These are phyloP conservation scores for Pyrrhosoma nymphula DNA, from an alignment of 2,888 invertebrate genomes.

Conservation along the genomic window DNA sequence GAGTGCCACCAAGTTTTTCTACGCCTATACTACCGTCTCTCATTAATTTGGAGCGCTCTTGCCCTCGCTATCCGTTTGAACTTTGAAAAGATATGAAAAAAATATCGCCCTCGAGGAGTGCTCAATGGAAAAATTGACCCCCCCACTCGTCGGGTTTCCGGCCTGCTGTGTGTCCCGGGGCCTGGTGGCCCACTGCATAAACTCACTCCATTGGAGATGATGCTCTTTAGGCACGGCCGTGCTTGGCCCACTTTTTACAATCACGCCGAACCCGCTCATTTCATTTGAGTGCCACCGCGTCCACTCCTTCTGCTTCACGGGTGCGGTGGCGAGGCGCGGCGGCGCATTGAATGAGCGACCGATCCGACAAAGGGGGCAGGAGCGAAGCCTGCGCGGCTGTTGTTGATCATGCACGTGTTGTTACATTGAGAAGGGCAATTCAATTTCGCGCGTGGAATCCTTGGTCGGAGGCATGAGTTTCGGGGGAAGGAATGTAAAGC, in stretches of 20 bases:
- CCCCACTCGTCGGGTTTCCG: background rate
- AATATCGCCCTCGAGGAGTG: no score
- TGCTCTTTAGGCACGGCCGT: background rate
- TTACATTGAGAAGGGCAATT: slow-evolving; percentile 47
- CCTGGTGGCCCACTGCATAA: background rate
- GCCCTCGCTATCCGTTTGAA: no score
- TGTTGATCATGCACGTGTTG: slow-evolving; percentile 36
- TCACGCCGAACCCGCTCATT: background rate
- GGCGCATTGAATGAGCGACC: background rate
- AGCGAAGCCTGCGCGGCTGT: background rate
- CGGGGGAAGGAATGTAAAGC: background rate
- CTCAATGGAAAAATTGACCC: background rate
- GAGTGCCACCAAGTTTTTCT: no score
- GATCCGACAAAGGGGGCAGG: background rate
- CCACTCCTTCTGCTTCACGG: no score
- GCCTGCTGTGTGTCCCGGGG: background rate
- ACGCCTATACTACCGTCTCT: no score
- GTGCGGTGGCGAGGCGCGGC: background rate
- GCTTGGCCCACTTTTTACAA: background rate
- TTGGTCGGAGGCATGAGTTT: background rate
- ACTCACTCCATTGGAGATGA: background rate
- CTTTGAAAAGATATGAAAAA: no score
- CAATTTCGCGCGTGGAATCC: background rate
- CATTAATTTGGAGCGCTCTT: no score
- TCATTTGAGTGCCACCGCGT: background rate